Percentiles rank a stretch among this genome's conserved stretches.
phyloP scores from a whole-genome alignment of 2,797 vertebrate species.

The Notolabrus celidotus region DNA sequence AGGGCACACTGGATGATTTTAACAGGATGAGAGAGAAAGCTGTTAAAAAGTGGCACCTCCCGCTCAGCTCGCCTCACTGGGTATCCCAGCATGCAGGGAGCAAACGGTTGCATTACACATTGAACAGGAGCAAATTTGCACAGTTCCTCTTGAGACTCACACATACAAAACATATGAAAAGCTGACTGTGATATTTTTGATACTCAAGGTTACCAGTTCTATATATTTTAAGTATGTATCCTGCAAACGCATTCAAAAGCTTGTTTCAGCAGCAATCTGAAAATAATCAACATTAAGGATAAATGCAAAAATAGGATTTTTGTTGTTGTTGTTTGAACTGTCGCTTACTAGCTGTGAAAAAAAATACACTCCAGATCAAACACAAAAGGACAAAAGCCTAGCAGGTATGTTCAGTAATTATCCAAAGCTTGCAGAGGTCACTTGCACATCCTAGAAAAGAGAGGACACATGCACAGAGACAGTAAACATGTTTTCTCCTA shows the following conservation, averaged over 20 bases:
- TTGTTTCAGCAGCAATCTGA: neutral
- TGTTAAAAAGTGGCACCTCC: too few species aligned
- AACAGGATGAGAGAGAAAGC: too few species aligned
- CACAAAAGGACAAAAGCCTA: neutral
- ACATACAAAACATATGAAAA: too few species aligned
- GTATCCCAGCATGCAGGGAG: too few species aligned
- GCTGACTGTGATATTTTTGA: too few species aligned
- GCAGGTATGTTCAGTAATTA: slow-evolving; percentile 25
- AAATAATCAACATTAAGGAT: neutral
- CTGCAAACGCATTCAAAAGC: neutral
- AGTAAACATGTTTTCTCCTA: slow-evolving; percentile 21
- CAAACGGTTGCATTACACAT: too few species aligned
- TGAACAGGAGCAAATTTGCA: too few species aligned
- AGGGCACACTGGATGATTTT: too few species aligned
- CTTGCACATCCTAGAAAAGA: slow-evolving; percentile 12
- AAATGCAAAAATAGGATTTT: neutral
- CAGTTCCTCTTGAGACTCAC: too few species aligned
- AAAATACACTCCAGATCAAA: neutral
- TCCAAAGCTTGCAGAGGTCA: neutral
- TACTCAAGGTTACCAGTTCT: neutral
- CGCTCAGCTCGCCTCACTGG: too few species aligned
- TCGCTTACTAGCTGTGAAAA: neutral
- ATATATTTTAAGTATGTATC: neutral
- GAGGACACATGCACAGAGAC: slow-evolving; percentile 6
- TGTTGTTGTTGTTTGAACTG: too few species aligned